Base-by-base conservation (phyloP, 2,797 vertebrate species). In the Sebastes trivittatus region DNA sequence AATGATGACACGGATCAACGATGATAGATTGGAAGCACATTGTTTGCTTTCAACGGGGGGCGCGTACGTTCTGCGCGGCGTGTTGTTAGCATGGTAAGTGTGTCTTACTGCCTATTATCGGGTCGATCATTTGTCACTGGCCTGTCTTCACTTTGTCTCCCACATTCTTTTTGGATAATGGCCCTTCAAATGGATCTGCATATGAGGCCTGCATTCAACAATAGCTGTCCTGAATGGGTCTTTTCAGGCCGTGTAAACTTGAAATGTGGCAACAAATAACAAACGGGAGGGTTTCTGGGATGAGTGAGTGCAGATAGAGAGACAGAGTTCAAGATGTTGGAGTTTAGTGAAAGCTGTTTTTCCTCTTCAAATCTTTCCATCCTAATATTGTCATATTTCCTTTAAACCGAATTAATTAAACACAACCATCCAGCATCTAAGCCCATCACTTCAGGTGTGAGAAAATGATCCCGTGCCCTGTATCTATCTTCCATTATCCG, bases 111-210 rank as follows among this genome's bases (percentile, higher is more conserved):
- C 91, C 95, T 87, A 95, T 95, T 96, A 94, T 95, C 80, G 29
- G 91, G 86, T 87, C 78, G 90, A 94, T 95, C 95, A 94, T 96
- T 96, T 95, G 96, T 96, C 96, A 96, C 89, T 6, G 61, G 86
- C 90, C 91, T 94, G 95, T 95, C 95, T 85, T 92, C 93, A 94
- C 89, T 92, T 94, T 95, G 94, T 95, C 91, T 89, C 84, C 62
- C 78, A 82, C 90, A 92, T 95, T 96, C 95, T 95, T 81, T 86
- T 88, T 76, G 86, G 90, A 95, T 94, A 95, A 96, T 94, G 92
- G 89, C 82, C 89, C 87, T 84, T 94, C 90, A 89, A 87, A 91
- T 78, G 71, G 90, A 95, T 95, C 94, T 94, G 94, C 94, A 96
- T 95, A 94, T 81, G 93, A 90, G 92, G 86, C 84, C 92, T 75